Evolutionary conservation across 1,140 invertebrate genomes (phyloP), one percentile per base, ranked within the genome.

Genomic region (Cardiocondyla obscurior): DNA sequence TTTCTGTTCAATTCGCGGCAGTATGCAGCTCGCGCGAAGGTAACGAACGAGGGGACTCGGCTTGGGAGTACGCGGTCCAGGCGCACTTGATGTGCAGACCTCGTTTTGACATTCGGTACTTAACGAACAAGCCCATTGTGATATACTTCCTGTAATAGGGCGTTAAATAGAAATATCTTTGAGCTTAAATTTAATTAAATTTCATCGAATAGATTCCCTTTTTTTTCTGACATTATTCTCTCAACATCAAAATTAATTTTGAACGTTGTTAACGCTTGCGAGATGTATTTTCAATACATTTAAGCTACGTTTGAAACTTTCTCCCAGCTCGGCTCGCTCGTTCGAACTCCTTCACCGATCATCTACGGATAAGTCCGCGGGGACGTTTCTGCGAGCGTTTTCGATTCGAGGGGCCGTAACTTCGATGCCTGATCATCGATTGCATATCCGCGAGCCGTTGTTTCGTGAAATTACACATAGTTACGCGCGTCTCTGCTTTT

Each of bases 311-410:
- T 53, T n/a, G 36, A 14, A 42, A 60, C 51, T 28, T 28, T 30
- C 74, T 85, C 82, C 42, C 82, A 85, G 57, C 58, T 88, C 62
- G 55, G 84, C 87, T 90, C 87, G 82, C 84, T 88, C 81, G 83
- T 86, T 91, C 83, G 85, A 87, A 62, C 79, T 69, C 82, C 74
- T 89, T 85, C 73, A 89, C 90, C 85, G 85, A 84, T 88, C 90
- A 91, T 85, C 77, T 77, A 53, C 36, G 85, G 33, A 73, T 88
- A 87, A 88, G 70, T 82, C 69, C 69, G 36, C 51, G 46, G 53
- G 19, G 65, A 82, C 74, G 65, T 46, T 85, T 88, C 86, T 88
- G 86, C 64, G 49, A 88, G 86, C 86, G 86, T 88, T 87, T 72
- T 87, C 86, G 86, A 87, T 74, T 72, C 70, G 77, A 49, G 55